Percentiles rank a stretch among this genome's conserved stretches.
Evolutionary conservation across 2,797 vertebrate species (phyloP).

Genomic region (Masticophis lateralis): DNA sequence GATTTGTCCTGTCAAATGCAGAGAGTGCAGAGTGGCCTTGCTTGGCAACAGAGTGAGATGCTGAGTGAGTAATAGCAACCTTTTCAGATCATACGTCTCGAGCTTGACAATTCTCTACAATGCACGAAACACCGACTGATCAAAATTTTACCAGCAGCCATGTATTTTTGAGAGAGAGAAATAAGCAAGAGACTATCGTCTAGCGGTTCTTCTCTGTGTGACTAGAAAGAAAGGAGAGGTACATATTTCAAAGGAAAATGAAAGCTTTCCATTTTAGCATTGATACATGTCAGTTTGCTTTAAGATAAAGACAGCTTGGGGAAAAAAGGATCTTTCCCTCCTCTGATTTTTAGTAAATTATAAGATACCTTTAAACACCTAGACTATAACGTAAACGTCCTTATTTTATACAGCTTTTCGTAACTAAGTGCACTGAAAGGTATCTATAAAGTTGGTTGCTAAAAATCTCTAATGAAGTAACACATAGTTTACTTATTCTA

Average conservation of each 20-base stretch:
- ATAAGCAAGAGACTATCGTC: slow-evolving; percentile 43
- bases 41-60: slow-evolving; percentile 77
- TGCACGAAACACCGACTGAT: not conserved
- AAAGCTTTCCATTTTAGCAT: not conserved
- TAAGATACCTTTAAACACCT: not conserved
- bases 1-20: slow-evolving; percentile 65
- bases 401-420: not conserved
- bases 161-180: slow-evolving; percentile 29
- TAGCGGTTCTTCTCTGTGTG: slow-evolving; percentile 10
- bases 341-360: not conserved
- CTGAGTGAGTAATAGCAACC: slow-evolving; percentile 55
- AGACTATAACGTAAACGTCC: not conserved
- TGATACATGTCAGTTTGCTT: not conserved
- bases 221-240: not conserved
- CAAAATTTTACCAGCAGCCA: slow-evolving; percentile 15
- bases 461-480: not conserved
- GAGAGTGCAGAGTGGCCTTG: slow-evolving; percentile 65
- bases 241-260: not conserved
- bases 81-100: slow-evolving; percentile 28
- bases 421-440: not conserved
- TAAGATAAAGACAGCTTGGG: not conserved
- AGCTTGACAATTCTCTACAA: slow-evolving; percentile 14
- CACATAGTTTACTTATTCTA: not conserved
- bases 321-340: not conserved
- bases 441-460: not conserved